Evolutionary conservation across 2,888 invertebrate species (phyloP), one percentile per base, ranked within the genome.

Genomic region (Hypselothyrea guttata): DNA sequence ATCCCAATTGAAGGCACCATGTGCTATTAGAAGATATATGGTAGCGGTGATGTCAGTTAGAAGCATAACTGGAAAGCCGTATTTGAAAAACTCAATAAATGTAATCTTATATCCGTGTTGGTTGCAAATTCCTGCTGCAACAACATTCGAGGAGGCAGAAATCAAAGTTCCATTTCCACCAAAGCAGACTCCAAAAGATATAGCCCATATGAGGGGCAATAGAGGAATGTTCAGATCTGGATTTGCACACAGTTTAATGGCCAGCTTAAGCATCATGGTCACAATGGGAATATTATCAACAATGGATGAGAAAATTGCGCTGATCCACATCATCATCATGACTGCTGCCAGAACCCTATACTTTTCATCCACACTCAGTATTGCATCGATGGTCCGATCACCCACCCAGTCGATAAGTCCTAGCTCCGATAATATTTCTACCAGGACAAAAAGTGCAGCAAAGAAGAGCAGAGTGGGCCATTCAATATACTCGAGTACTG

Each of bases 161-260:
- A 97, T 96, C 13, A 97, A 87, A 0, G 97, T 96, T 16, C 96
- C 97, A 90, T 97, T 97, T 56, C 97, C 97, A 90, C 97, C 97
- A 48, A 97, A 91, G 88, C 97, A 97, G 1, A 96, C 95, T 0
- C 97, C 97, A 71, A 95, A 95, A 0, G 96, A 94, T 7, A 97
- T 89, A 0, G 97, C 94, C 95, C 96, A 96, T 13, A 97, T 92
- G 5, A 97, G 90, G 0, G 97, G 97, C 47, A 94, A 91, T 71
- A 97, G 87, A 0, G 96, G 96, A 31, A 97, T 87, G n/a, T 91
- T 88, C 0, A 96, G 90, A 1, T 92, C 91, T 0, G 92, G 91
- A 79, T 95, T 94, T 38, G 93, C 91, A 0, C 95, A 92, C 18
- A 96, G 86, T 42, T 92, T 91, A 0, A 93, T 93, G 7, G 94